Percentiles rank a stretch among this genome's conserved stretches.
These are phyloP conservation scores for Falco columbarius DNA, from an alignment of 2,797 vertebrate genomes.

Conservation along the genomic window DNA sequence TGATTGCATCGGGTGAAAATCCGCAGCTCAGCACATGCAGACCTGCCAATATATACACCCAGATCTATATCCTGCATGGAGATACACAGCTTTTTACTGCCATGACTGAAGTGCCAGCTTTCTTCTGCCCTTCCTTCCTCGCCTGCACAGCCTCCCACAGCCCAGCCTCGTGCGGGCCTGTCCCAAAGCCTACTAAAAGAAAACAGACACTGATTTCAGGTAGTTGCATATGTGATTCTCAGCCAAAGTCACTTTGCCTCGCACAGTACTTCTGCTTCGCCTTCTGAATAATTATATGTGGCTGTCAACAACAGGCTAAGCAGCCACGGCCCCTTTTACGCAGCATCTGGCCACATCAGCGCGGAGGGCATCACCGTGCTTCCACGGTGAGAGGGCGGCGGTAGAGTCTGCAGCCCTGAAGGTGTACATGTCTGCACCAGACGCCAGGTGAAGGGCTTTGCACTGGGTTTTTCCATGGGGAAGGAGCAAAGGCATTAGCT, in stretches of 20 bases:
- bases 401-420: background rate
- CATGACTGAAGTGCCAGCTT: background rate
- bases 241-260: background rate
- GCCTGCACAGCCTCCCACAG: background rate
- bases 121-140: background rate
- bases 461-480: accelerated
- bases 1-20: background rate
- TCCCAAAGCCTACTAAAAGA: background rate
- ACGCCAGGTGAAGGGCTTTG: background rate
- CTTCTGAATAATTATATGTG: background rate
- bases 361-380: background rate
- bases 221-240: background rate
- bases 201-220: background rate
- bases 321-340: background rate
- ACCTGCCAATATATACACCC: background rate
- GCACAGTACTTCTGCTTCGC: background rate
- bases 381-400: background rate
- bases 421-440: background rate
- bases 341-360: background rate
- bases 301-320: background rate
- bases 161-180: background rate
- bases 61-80: background rate
- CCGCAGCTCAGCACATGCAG: background rate
- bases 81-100: background rate
- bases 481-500: background rate